Conservation (phyloP, 2,888 invertebrate species). For the Brenthis hecate region DNA sequence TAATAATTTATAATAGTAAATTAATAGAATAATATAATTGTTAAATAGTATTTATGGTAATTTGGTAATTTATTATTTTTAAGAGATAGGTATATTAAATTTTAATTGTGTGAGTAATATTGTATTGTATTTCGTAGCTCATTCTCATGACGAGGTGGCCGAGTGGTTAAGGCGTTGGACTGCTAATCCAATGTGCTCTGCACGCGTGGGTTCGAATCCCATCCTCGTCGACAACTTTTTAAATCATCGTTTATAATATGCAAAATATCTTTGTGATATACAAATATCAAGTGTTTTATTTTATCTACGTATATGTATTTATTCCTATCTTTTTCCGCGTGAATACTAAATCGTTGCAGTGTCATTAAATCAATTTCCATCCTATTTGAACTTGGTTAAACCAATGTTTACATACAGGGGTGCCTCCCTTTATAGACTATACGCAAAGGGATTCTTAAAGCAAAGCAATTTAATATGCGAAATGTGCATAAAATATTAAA, state of each 20-base stretch:
- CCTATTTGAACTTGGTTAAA: slow-evolving; percentile 49
- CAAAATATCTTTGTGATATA: too few species aligned
- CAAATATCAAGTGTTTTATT: too few species aligned
- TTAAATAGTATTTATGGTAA: too few species aligned
- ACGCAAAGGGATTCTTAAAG: slow-evolving; percentile 1
- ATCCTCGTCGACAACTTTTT: slow-evolving; percentile 84
- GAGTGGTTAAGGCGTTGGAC: slow-evolving; percentile 83
- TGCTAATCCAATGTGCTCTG: slow-evolving; percentile 93
- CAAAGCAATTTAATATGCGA: neutral
- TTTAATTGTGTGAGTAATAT: slow-evolving; percentile 1
- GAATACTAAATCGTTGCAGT: slow-evolving; percentile 26
- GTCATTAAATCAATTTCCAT: slow-evolving; percentile 50
- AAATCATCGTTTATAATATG: neutral
- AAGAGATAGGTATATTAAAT: neutral
- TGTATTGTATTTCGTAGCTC: slow-evolving; percentile 28
- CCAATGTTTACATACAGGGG: slow-evolving; percentile 33
- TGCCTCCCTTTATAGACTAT: slow-evolving; percentile 8
- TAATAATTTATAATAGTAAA: too few species aligned
- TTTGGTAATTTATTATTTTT: too few species aligned
- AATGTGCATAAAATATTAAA: neutral
- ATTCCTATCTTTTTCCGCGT: neutral
- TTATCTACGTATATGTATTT: too few species aligned
- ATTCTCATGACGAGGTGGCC: slow-evolving; percentile 74
- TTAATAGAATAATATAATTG: too few species aligned
- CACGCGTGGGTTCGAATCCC: slow-evolving; percentile 93